Conservation (phyloP, 2,888 invertebrate species). For the Anagyrus pseudococci region DNA sequence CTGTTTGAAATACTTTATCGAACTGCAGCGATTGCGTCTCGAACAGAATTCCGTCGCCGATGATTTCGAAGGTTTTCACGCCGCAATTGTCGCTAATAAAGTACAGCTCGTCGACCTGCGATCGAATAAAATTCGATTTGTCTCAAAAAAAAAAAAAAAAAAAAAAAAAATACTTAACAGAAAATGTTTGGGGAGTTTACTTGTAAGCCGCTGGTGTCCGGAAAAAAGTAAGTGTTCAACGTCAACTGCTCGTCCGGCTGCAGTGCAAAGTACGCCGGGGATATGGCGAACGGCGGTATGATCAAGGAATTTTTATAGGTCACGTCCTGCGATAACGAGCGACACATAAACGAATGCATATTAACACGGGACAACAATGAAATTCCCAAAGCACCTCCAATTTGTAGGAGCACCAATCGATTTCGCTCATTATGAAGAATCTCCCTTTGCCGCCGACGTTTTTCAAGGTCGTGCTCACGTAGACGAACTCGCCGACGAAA, state of each 20-base stretch:
- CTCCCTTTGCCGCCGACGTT: constrained; percentile 58
- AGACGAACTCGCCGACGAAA: constrained; percentile 56
- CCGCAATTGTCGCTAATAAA: constrained; percentile 61
- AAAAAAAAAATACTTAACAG: background rate
- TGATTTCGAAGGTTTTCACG: constrained; percentile 57
- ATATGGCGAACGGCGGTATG: constrained; percentile 55
- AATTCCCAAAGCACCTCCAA: constrained; percentile 50
- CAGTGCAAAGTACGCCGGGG: constrained; percentile 60
- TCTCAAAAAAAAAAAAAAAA: background rate
- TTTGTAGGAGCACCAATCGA: constrained; percentile 59
- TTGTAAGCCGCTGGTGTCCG: constrained; percentile 55
- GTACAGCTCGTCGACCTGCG: constrained; percentile 58
- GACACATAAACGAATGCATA: background rate
- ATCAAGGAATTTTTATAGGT: constrained; percentile 50
- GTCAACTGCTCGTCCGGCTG: constrained; percentile 53
- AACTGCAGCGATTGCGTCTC: constrained; percentile 39
- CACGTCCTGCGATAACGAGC: constrained; percentile 45
- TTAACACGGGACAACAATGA: background rate
- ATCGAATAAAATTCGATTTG: constrained; percentile 8
- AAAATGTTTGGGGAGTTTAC: constrained; percentile 36
- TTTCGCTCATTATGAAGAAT: constrained; percentile 62
- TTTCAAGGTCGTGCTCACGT: constrained; percentile 50
- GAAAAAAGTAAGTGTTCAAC: constrained; percentile 58
- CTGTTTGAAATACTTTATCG: constrained; percentile 20
- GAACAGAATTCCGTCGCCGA: constrained; percentile 62